A percentile compares a stretch with the other conserved stretches of the same genome.
These are phyloP conservation scores for Chlorops oryzae DNA, from an alignment of 1,140 invertebrate genomes.

Conservation along the genomic window DNA sequence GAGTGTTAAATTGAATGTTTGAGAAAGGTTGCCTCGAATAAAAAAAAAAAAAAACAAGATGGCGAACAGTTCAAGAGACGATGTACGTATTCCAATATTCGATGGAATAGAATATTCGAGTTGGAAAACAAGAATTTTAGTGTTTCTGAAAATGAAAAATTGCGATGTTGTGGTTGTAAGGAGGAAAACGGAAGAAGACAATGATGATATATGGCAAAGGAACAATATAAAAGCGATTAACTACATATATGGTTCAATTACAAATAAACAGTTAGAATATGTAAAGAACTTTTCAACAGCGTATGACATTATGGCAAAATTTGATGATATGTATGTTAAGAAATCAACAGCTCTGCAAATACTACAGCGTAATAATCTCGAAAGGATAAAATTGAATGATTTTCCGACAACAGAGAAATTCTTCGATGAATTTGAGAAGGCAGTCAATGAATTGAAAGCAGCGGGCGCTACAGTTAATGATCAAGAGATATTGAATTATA, in stretches of 20 bases:
- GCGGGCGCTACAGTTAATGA: conserved; percentile 26
- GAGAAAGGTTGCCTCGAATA: too few relatives aligned
- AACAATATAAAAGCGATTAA: conserved; percentile 25
- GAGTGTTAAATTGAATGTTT: too few relatives aligned
- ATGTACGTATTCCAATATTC: conserved; percentile 2
- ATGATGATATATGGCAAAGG: conserved; percentile 20
- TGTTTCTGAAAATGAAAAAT: not conserved
- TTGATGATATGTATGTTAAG: conserved; percentile 28
- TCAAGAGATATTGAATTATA: conserved; percentile 31
- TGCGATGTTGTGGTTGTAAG: not conserved
- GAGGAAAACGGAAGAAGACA: not conserved
- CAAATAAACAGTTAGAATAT: conserved; percentile 27
- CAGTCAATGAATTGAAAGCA: conserved; percentile 27
- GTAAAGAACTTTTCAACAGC: conserved; percentile 18
- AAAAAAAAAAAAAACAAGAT: conserved; percentile 3
- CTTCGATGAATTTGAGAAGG: conserved; percentile 34
- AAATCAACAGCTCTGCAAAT: conserved; percentile 33
- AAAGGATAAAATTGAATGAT: conserved; percentile 27
- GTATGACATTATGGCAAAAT: conserved; percentile 28
- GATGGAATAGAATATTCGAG: not conserved
- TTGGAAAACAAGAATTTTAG: not conserved
- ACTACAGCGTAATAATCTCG: conserved; percentile 23
- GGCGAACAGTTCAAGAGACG: not conserved
- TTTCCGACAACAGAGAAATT: conserved; percentile 17
- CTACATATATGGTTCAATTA: conserved; percentile 26